phyloP scores from a whole-genome alignment of 2,113 vertebrate species.

The Porphyrio hochstetteri region DNA sequence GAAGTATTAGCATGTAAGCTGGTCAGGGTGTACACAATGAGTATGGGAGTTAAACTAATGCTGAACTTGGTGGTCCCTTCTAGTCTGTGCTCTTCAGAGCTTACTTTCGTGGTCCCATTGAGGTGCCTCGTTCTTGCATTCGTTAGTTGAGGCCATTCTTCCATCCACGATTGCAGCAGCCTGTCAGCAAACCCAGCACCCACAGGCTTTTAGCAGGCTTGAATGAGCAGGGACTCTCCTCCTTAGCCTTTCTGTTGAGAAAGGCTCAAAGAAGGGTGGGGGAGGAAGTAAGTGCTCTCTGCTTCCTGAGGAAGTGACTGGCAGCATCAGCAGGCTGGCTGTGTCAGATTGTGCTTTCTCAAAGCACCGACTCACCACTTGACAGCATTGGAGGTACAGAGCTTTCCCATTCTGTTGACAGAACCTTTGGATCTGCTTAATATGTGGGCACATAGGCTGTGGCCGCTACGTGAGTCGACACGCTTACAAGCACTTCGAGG shows the following conservation, averaged over 20 bases:
- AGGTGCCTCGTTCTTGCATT: neutral
- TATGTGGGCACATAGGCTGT: conserved; percentile 97
- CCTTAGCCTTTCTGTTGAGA: neutral
- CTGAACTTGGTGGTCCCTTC: neutral
- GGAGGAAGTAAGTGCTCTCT: fast-evolving
- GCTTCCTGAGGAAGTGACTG: fast-evolving
- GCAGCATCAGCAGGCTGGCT: fast-evolving
- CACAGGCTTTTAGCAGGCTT: neutral
- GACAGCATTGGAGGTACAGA: neutral
- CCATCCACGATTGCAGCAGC: too few species aligned
- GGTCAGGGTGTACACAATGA: neutral
- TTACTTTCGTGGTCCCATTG: neutral
- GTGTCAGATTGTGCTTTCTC: fast-evolving
- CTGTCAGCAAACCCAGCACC: neutral
- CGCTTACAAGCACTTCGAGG: conserved; percentile 97
- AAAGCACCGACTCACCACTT: neutral
- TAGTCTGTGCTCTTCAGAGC: neutral
- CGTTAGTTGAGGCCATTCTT: neutral
- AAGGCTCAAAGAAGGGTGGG: neutral
- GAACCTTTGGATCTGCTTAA: conserved; percentile 99
- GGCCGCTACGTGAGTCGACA: conserved; percentile 96
- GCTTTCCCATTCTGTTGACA: conserved; percentile 52
- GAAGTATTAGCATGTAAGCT: neutral
- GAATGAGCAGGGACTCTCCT: neutral
- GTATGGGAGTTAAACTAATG: neutral